Base-by-base conservation (phyloP, 2,797 vertebrate genomes). In the Myoxocephalus aenaeus region DNA sequence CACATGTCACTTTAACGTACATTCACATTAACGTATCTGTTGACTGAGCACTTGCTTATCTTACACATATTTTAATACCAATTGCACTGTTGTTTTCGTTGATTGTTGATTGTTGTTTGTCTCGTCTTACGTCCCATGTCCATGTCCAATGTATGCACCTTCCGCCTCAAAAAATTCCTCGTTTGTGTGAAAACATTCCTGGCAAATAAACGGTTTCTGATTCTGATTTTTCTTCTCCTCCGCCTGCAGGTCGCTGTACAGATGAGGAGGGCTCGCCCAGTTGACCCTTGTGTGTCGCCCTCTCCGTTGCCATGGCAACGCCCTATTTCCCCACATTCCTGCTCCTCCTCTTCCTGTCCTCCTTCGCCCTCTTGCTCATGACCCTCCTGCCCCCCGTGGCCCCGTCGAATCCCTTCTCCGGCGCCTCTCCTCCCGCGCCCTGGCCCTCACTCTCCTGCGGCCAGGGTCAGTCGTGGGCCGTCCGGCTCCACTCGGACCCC, bases 401-500 rank as follows among this genome's bases (percentile, higher is more conserved):
- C 17, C 87, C 72, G 7, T 82, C 77, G 0, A 32, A 73, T 42
- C 71, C 78, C 27, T 72, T 73, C 32, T 34, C 50, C 2, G 36
- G 77, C 65, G 73, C 70, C 29, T 77, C 86, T 69, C 27, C 73
- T 65, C 17, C 75, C 29, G 77, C 73, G 13, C 65, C 64, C 20
- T 83, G 74, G 74, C 51, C 40, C 0, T 84, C 79, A 2, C 78
- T 61, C 1, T 79, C 93, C 62, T 94, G 92, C 0, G 83, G 87
- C 18, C 79, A 87, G 0, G 95, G 87, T 53, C 93, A 95, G 67
- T 96, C 94, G 1, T 99, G 98, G 98, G 97, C 97, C 0, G 96
- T 99, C 65, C 96, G 90, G 62, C 65, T 99, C 77, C 86, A 91
- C 15, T 1, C 67, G 56, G 73, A 44, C 36, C 40, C 71, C 12